Evolutionary conservation across 2,797 vertebrate species (phyloP), one percentile per base, ranked within the genome.

Genomic region (Sylvilagus floridanus): DNA sequence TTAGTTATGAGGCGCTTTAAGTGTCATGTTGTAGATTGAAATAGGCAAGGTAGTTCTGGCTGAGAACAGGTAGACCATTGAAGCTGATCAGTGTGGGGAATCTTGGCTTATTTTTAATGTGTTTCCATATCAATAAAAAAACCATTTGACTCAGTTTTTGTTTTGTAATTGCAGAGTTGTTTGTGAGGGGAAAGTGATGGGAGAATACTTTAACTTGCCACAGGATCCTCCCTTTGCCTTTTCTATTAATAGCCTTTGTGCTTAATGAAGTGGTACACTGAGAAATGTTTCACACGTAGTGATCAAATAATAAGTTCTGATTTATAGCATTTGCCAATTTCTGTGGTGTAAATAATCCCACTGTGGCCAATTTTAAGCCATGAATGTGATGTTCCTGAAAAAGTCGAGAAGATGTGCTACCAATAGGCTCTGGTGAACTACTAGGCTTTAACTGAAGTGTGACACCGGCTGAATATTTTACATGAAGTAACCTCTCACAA

Each of bases 71-170:
- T 3, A 63, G n/a, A 52, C 54, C 87, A 19, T 82, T 93, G 35
- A 91, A 84, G 37, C 28, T 77, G 84, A 14, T 17, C 21, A 50
- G 62, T 3, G 12, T 84, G 5, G 84, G 60, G 68, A 68, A 57
- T 28, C 63, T 90, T 91, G 57, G 26, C 77, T 63, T 90, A 65
- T 77, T 63, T 69, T 93, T 83, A 86, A 76, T 60, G 57, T 73
- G 24, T 28, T 81, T 76, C 22, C 5, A 22, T 65, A 11, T 84
- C 21, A 75, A 1, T 42, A 63, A 88, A 85, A 85, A 57, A 63
- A 37, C 65, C 22, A 12, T 78, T 63, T 90, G 69, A 60, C 42
- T 88, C 6, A 50, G 0, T 88, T 90, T 77, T 84, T 28, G 89
- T 62, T 19, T 14, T 88, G 60, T 71, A 71, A 54, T 52, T 94